These are phyloP conservation scores for Heteropelma amictum DNA, from an alignment of 2,888 invertebrate genomes.

Conservation along the genomic window DNA sequence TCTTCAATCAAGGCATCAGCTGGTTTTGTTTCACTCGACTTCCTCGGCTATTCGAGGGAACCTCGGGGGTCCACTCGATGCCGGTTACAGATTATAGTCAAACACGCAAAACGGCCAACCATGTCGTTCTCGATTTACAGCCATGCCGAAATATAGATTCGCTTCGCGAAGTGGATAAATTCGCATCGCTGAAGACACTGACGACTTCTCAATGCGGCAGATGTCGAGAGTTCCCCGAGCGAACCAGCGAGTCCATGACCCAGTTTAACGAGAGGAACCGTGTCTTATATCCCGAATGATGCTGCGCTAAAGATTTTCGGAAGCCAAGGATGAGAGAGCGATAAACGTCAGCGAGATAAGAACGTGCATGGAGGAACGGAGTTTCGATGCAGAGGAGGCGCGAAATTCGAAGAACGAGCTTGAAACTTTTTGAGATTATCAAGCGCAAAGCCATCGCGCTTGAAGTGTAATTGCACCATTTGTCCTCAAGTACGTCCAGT, in stretches of 20 bases:
- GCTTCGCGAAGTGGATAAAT: constrained; percentile 56
- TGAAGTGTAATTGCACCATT: too few species aligned
- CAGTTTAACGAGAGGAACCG: constrained; percentile 48
- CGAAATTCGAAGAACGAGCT: constrained; percentile 5
- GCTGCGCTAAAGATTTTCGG: constrained; percentile 24
- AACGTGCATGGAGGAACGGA: too few species aligned
- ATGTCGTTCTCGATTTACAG: constrained; percentile 51
- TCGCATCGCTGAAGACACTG: constrained; percentile 58
- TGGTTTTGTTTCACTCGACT: constrained; percentile 36
- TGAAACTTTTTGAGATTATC: too few species aligned
- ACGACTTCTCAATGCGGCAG: constrained; percentile 57
- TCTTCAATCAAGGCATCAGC: constrained; percentile 33
- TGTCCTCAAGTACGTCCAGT: too few species aligned
- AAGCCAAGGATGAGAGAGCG: constrained; percentile 5
- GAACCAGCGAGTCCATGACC: constrained; percentile 54
- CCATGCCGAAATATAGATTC: constrained; percentile 21
- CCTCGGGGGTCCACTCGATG: constrained; percentile 45
- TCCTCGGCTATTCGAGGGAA: constrained; percentile 40
- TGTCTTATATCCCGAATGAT: constrained; percentile 24
- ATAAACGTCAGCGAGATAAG: neutral
- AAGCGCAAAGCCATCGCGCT: too few species aligned
- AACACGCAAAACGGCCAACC: constrained; percentile 54
- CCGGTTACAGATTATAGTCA: constrained; percentile 50
- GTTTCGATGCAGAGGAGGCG: too few species aligned
- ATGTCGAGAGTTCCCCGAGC: constrained; percentile 51